phyloP scores from a whole-genome alignment of 1,140 invertebrate genomes.

The Drosophila watanabei region DNA sequence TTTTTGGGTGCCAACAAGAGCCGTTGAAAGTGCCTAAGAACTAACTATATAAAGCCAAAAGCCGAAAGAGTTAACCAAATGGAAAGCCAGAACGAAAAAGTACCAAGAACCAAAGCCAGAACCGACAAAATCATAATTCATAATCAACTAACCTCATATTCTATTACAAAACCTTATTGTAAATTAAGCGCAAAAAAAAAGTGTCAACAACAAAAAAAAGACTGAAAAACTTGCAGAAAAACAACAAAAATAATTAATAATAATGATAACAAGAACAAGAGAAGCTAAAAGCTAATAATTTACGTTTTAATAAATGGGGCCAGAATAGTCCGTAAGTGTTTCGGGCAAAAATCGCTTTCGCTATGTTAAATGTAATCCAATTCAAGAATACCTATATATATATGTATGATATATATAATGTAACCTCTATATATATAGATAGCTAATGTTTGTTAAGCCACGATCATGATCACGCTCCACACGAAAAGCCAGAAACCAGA shows the following conservation, averaged over 20 bases:
- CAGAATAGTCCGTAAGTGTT: constrained; percentile 86
- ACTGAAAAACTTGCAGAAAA: constrained; percentile 69
- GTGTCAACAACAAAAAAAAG: constrained; percentile 21
- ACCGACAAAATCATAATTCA: constrained; percentile 49
- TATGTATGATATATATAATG: constrained; percentile 18
- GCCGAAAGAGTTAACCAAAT: constrained; percentile 39
- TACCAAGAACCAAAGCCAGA: constrained; percentile 19
- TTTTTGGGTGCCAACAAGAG: constrained; percentile 67
- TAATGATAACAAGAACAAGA: constrained; percentile 44
- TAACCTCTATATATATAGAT: constrained; percentile 43
- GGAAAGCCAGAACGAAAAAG: constrained; percentile 34
- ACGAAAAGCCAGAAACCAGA: constrained; percentile 17
- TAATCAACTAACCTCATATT: constrained; percentile 47
- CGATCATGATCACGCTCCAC: constrained; percentile 44
- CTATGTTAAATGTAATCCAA: constrained; percentile 70
- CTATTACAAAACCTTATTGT: constrained; percentile 85
- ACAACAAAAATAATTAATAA: constrained; percentile 75
- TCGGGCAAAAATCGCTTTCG: constrained; percentile 85
- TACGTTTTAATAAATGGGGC: constrained; percentile 70
- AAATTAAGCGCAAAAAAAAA: constrained; percentile 77
- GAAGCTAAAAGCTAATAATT: constrained; percentile 27
- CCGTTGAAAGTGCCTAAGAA: constrained; percentile 49
- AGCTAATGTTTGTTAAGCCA: constrained; percentile 56
- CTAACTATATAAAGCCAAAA: constrained; percentile 42
- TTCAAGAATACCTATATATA: constrained; percentile 46